Conservation (phyloP, 2,888 invertebrate species). For the Ganaspis brasiliensis region DNA sequence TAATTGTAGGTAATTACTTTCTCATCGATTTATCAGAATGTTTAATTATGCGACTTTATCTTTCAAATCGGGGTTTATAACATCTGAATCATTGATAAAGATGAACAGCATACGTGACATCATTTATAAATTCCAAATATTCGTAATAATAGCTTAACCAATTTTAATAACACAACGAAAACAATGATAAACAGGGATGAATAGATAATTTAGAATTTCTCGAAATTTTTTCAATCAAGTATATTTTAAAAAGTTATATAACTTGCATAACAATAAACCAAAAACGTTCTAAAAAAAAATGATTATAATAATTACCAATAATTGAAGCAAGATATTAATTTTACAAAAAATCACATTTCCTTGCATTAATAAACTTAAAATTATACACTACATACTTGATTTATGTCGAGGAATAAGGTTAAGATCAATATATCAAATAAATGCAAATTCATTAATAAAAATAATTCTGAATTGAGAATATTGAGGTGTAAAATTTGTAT, state of each 20-base stretch:
- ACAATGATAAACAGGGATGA: too few species aligned
- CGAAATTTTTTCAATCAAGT: too few species aligned
- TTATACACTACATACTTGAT: not conserved
- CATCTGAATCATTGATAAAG: constrained; percentile 14
- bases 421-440: not conserved
- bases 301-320: too few species aligned
- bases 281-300: too few species aligned
- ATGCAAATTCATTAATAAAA: constrained; percentile 1
- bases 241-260: too few species aligned
- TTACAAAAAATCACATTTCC: not conserved
- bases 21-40: constrained; percentile 14
- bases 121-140: not conserved
- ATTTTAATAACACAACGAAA: not conserved
- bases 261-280: too few species aligned
- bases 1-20: constrained; percentile 30
- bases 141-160: not conserved
- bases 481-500: not conserved
- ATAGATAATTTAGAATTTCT: too few species aligned
- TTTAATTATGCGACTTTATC: constrained; percentile 5
- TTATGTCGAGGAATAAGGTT: not conserved
- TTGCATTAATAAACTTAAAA: not conserved
- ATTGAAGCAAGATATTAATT: too few species aligned
- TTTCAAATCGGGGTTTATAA: not conserved
- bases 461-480: not conserved
- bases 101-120: not conserved